Base-by-base conservation (phyloP, 2,797 vertebrate species). In the Phoxinus dragarum region DNA sequence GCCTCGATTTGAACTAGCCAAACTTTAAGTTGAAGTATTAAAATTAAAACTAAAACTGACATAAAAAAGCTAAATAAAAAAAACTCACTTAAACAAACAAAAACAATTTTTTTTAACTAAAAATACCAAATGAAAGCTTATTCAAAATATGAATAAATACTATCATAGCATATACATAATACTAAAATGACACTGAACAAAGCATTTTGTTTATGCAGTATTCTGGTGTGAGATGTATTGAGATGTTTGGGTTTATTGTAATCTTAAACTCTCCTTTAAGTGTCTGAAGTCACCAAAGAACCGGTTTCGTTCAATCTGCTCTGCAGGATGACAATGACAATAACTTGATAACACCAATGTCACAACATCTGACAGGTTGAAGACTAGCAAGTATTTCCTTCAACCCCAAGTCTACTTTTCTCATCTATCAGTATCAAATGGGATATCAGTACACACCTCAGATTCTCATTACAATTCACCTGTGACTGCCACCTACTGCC, bases 261-360 rank as follows among this genome's bases (percentile, higher is more conserved):
- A 21, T 54, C 31, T 75, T 49, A 52, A 77, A 56, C 49, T 56
- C 1, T 78, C 11, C 52, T 77, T 40, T 59, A n/a, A 61, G 76
- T 59, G 56, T 78, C 19, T 34, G 31, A n/a, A 61, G 27, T 64
- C 23, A 56, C 34, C 2, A 14, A n/a, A 76, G 44, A 52, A 66
- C 27, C 3, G 0, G 2, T 27, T 76, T 47, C 0, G 7, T 52
- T 75, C 19, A 1, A 52, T 83, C 56, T 74, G 2, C 56, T 83
- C 31, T 84, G 34, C 31, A 27, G 61, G 23, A 8, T 8, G 31
- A 16, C 21, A 52, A 11, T 67, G 59, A 19, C 42, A 66, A 52
- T 34, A 75, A 38, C 72, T 47, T 75, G 31, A 75, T 40, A 49
- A 49, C 80, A 72, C 36, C 38, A 59, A 31, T 82, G 72, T 67